These are phyloP conservation scores for Acanthosoma haemorrhoidale DNA, from an alignment of 2,888 invertebrate genomes.

Conservation along the genomic window DNA sequence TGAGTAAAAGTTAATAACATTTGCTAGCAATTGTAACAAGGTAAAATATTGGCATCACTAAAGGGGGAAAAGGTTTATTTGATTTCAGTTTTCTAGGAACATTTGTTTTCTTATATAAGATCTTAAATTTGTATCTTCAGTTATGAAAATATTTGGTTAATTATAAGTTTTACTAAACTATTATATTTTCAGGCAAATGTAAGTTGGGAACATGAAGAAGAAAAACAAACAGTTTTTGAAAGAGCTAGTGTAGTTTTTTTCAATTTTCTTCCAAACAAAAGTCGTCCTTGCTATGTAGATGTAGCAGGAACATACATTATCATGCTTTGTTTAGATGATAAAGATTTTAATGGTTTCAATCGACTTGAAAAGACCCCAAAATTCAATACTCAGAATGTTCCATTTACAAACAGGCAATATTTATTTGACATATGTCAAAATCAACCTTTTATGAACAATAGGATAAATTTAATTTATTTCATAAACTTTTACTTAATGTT, in stretches of 20 bases:
- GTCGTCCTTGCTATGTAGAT: slow-evolving; percentile 93
- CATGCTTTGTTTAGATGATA: slow-evolving; percentile 69
- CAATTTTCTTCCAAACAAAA: slow-evolving; percentile 88
- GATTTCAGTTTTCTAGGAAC: too few species aligned
- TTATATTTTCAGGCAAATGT: slow-evolving; percentile 87
- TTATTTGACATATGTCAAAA: slow-evolving; percentile 57
- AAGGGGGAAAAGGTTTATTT: too few species aligned
- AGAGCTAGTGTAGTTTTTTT: slow-evolving; percentile 87
- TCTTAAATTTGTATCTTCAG: too few species aligned
- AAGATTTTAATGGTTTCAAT: slow-evolving; percentile 70
- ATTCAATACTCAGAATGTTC: slow-evolving; percentile 61
- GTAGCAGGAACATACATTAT: slow-evolving; percentile 77
- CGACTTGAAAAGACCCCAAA: slow-evolving; percentile 62
- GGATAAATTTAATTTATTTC: too few species aligned
- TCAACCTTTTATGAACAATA: too few species aligned
- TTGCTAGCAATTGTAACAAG: too few species aligned
- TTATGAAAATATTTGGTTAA: too few species aligned
- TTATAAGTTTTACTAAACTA: too few species aligned
- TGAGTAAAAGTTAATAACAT: too few species aligned
- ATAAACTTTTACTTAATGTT: too few species aligned
- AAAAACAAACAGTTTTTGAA: slow-evolving; percentile 93
- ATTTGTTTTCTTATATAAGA: too few species aligned
- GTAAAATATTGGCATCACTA: too few species aligned
- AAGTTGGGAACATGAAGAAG: slow-evolving; percentile 91
- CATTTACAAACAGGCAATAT: slow-evolving; percentile 62